These are phyloP conservation scores for Agapornis canus DNA, from an alignment of 2,797 vertebrate species.

Conservation along the genomic window DNA sequence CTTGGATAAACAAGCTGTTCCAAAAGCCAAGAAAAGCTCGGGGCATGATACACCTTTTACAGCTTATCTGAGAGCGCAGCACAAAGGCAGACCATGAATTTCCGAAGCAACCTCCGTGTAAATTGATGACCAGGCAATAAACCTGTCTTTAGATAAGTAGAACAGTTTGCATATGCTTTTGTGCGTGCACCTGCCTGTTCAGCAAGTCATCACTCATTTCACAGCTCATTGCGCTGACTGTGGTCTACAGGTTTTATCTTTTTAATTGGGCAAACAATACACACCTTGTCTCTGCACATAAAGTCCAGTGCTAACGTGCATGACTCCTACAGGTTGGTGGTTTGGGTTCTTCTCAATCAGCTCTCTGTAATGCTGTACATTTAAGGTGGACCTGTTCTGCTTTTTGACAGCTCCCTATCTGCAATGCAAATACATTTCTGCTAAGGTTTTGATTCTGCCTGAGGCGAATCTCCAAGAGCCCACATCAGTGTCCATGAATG, in stretches of 20 bases:
- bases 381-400: neutral
- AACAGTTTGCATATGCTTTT: conserved; percentile 30
- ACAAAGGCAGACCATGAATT: neutral
- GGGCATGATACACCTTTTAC: neutral
- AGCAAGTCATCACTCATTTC: conserved; percentile 50
- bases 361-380: neutral
- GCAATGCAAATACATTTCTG: conserved; percentile 1
- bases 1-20: neutral
- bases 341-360: neutral
- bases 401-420: neutral
- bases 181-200: conserved; percentile 49
- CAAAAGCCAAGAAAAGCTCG: neutral
- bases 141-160: conserved; percentile 38
- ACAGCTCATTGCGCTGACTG: conserved; percentile 62
- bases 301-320: conserved; percentile 34
- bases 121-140: conserved; percentile 59
- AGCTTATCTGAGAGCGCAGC: neutral
- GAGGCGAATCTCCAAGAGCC: neutral
- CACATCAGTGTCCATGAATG: neutral
- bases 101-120: neutral
- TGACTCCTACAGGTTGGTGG: neutral
- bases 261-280: conserved; percentile 66
- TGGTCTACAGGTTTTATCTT: conserved; percentile 51
- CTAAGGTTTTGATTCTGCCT: neutral
- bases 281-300: conserved; percentile 55